A percentile compares a stretch with the other conserved stretches of the same genome.
phyloP scores from a whole-genome alignment of 2,113 vertebrate species.

The Sylvia atricapilla region DNA sequence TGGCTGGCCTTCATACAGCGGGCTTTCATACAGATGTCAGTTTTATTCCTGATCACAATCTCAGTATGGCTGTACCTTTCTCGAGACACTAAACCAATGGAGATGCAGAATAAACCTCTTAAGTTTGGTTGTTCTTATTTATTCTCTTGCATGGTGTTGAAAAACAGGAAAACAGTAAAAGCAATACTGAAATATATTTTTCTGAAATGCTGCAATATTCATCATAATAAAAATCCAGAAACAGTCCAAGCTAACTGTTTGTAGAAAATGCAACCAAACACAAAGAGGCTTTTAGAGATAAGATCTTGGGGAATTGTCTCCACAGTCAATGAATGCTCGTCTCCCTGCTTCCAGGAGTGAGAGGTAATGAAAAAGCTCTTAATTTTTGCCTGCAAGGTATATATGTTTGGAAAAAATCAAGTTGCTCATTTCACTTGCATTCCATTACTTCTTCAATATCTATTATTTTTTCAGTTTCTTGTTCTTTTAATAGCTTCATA shows the following conservation, averaged over 20 bases:
- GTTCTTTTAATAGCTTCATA: not conserved
- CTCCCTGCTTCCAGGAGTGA: not conserved
- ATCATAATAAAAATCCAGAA: not conserved
- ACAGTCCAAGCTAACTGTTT: not conserved
- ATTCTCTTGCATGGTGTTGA: not conserved
- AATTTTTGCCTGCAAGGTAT: not conserved
- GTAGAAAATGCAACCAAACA: not conserved
- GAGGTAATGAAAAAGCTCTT: not conserved
- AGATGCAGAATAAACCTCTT: not conserved
- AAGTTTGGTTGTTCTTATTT: not conserved
- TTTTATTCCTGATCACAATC: not conserved
- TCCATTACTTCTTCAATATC: not conserved
- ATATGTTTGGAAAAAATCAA: not conserved
- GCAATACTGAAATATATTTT: not conserved
- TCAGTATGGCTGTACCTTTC: not conserved
- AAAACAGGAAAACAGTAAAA: not conserved
- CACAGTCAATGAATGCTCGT: rapidly evolving
- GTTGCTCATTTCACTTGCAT: not conserved
- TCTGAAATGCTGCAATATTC: not conserved
- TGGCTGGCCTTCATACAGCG: not conserved
- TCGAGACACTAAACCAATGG: not conserved
- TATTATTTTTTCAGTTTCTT: conserved; percentile 11
- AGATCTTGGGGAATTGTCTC: not conserved
- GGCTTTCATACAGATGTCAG: not conserved
- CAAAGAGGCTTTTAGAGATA: not conserved